Evolutionary conservation across 2,113 vertebrate species (phyloP), one percentile per base, ranked within the genome.

Genomic region (Zonotrichia leucophrys): DNA sequence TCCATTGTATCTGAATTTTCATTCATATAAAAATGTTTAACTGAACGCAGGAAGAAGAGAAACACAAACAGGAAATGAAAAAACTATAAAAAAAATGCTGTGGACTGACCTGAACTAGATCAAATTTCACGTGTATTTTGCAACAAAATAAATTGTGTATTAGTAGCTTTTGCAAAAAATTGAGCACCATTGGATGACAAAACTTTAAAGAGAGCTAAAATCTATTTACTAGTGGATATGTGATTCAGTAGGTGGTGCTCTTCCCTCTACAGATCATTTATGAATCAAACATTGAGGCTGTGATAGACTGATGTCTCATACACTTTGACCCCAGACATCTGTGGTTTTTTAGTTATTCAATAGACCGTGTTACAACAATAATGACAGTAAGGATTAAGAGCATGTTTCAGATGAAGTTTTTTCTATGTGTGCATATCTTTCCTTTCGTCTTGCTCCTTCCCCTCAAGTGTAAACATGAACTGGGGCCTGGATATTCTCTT

Each of bases 361-460:
- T 46, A 67, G 52, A 16, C 24, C 12, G 15, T 21, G 11, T 66
- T 41, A 49, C 30, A 63, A 12, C 25, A 75, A 25, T n/a, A 60
- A 37, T 33, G 25, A 56, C 22, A 46, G 9, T 41, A 74, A 78
- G 41, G 23, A 63, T 82, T 49, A 75, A 66, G 11, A 89, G 6
- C 15, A 8, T 18, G 2, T 78, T 69, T 91, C 41, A 66, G 15
- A 66, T 62, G 28, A 66, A 52, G 3, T 60, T 69, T 66, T 59
- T 22, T 11, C 21, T 49, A 0, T 25, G 17, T 22, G 7, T 19
- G 13, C 7, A 4, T 13, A 19, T n/a, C 10, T 11, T 47, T 25
- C 1, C 11, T 3, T 9, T 59, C 11, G 11, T 52, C 49, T 75
- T 47, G 31, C 41, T 87, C 8, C 23, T 80, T 62, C 20, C 5